phyloP scores from a whole-genome alignment of 1,140 invertebrate genomes.

The Drosophila prosaltans region DNA sequence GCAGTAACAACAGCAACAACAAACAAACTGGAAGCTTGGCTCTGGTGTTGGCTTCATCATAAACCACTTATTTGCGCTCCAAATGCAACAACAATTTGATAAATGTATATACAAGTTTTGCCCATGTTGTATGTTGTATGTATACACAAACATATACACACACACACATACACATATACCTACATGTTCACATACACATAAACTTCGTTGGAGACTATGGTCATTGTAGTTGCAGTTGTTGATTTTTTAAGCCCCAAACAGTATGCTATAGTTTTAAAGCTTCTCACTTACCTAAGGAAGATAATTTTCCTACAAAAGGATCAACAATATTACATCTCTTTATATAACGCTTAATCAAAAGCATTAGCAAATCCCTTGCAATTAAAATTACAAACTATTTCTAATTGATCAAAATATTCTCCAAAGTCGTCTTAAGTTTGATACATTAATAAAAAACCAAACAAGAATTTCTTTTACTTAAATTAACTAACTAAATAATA shows the following conservation, averaged over 20 bases:
- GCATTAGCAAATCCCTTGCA: not conserved
- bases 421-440: too few species aligned
- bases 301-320: not conserved
- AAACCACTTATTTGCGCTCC: constrained; percentile 80
- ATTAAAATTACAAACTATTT: too few species aligned
- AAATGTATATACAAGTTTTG: constrained; percentile 46
- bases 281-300: not conserved
- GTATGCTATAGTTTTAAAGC: constrained; percentile 8
- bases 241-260: constrained; percentile 29
- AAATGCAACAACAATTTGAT: constrained; percentile 79
- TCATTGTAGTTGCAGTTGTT: constrained; percentile 4
- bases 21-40: not conserved
- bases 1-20: constrained; percentile 33
- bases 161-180: not conserved
- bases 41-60: constrained; percentile 62
- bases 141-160: too few species aligned
- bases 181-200: not conserved
- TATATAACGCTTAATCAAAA: not conserved
- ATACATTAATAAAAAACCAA: too few species aligned
- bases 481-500: too few species aligned
- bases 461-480: too few species aligned
- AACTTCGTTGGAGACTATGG: not conserved
- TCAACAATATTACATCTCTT: not conserved
- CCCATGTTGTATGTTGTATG: constrained; percentile 6
- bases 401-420: too few species aligned